Evolutionary conservation across 2,113 vertebrate genomes (phyloP).

Genomic region (Lepus americanus): DNA sequence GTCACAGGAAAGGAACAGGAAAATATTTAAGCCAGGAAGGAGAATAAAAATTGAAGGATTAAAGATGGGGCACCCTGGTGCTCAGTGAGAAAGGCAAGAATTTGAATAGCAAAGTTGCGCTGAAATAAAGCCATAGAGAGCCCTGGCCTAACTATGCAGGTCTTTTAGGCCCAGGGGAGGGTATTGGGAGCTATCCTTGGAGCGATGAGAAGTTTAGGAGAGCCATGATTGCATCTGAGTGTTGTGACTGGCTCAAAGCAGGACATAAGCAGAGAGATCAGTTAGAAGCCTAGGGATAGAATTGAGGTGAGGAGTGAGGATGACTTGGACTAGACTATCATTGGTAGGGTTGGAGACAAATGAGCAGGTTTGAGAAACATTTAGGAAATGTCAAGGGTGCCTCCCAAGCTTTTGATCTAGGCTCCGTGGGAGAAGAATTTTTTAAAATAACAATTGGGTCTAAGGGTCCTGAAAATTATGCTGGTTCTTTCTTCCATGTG

Average conservation of each 20-base stretch:
- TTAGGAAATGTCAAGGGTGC: neutral
- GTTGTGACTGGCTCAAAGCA: neutral
- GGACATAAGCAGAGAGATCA: neutral
- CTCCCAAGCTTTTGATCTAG: conserved; percentile 6
- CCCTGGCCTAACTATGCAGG: neutral
- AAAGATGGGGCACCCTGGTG: neutral
- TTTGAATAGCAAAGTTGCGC: neutral
- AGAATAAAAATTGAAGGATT: neutral
- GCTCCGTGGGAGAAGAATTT: neutral
- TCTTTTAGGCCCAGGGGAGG: neutral
- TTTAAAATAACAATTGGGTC: conserved; percentile 37
- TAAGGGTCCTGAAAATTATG: conserved; percentile 51
- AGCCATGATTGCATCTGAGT: neutral
- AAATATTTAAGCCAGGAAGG: neutral
- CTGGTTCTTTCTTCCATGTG: conserved; percentile 24
- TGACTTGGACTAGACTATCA: neutral
- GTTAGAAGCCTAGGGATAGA: neutral
- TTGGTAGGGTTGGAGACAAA: conserved; percentile 1
- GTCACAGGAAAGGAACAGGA: neutral
- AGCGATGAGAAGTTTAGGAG: neutral
- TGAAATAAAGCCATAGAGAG: neutral
- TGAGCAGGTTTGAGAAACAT: neutral
- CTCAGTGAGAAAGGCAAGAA: neutral
- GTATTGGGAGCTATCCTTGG: neutral
- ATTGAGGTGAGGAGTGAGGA: neutral